Evolutionary conservation across 2,888 invertebrate genomes (phyloP), one percentile per base, ranked within the genome.

Genomic region (Bembecia ichneumoniformis): DNA sequence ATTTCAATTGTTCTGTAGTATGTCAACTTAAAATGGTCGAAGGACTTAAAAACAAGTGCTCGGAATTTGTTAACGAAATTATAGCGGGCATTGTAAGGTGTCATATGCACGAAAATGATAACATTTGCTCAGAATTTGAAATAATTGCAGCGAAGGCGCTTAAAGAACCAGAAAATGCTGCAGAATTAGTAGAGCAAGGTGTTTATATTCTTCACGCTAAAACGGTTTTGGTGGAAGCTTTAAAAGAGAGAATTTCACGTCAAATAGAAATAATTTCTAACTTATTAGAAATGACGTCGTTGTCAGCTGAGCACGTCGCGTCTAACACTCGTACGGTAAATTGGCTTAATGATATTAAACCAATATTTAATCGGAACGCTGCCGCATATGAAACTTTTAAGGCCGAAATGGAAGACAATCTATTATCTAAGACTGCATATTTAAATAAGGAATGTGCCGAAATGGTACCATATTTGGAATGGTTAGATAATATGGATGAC

Each of bases 401-500:
- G 80, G 92, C 90, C 56, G 91, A 94, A 58, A 93, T 96, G 74
- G 97, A 98, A 81, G 96, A 96, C 64, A 88, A 89, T 54, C 77
- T 97, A 50, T 89, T 91, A 56, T 88, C 88, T 47, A 91, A 91
- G 57, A 91, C 94, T 7, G 90, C 90, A 51, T 89, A 89, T 59
- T 87, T 97, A 14, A 93, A 93, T 63, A 81, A 87, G 46, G 92
- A 93, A 64, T 90, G 96, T 17, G 79, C 89, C 51, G 91, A 92
- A 53, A 89, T 96, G 69, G 87, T 91, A 47, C 93, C 95, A 7
- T 91, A 92, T 61, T 88, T 96, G 59, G 90, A 90, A 51, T 90
- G 94, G 55, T 89, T 97, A 62, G 93, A 96, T 68, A 92, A 94
- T 60, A 96, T 96, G 96, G 96, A 91, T 77, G 90, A 97, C 60